Conservation (phyloP, 2,797 vertebrate species). For the Lepus oiostolus region DNA sequence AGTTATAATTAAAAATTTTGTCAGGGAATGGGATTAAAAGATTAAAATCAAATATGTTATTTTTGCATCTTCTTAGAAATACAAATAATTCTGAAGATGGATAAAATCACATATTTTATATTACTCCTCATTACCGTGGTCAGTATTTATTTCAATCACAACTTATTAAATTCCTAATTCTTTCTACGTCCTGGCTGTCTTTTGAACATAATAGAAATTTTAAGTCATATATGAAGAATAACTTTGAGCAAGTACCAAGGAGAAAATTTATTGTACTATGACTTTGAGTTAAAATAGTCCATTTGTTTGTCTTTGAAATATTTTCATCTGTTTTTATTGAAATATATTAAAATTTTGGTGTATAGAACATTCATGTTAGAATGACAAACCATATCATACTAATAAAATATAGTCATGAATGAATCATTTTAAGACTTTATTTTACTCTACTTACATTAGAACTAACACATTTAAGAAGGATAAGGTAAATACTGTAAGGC, state of each 20-base stretch:
- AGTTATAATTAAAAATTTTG: background rate
- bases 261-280: background rate
- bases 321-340: background rate
- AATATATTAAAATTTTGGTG: background rate
- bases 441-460: background rate
- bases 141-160: background rate
- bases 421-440: background rate
- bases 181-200: background rate
- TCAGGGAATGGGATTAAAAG: background rate
- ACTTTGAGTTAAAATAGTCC: background rate
- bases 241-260: background rate
- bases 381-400: background rate
- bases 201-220: background rate
- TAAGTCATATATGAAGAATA: background rate
- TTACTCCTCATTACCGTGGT: background rate
- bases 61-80: background rate
- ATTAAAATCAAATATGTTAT: conserved; percentile 47
- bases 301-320: background rate
- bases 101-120: background rate
- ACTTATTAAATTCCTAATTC: background rate
- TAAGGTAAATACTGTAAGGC: background rate
- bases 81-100: background rate
- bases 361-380: background rate
- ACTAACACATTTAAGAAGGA: background rate
- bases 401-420: background rate